Evolutionary conservation across 1,140 invertebrate genomes (phyloP).

Genomic region (fruit fly (Drosophila melanogaster)): DNA sequence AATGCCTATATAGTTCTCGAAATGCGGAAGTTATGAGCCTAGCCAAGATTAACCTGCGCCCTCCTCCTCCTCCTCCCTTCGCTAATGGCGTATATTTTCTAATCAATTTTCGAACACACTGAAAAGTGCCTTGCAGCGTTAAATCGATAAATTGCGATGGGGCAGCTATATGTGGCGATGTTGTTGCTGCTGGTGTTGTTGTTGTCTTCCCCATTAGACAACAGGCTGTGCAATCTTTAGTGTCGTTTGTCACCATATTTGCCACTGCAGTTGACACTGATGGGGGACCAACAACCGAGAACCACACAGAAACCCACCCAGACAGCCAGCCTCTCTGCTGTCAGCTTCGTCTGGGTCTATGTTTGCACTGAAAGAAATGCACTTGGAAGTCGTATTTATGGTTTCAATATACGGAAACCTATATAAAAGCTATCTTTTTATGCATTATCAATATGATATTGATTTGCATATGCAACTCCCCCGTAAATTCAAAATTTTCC

Average conservation of each 20-base stretch:
- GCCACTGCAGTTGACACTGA: slow-evolving; percentile 50
- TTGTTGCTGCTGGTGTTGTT: background rate
- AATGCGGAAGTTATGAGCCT: slow-evolving; percentile 54
- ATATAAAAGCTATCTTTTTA: too few species aligned
- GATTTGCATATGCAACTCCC: too few species aligned
- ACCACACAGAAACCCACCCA: slow-evolving; percentile 25
- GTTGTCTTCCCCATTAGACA: slow-evolving; percentile 28
- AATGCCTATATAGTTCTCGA: slow-evolving; percentile 42
- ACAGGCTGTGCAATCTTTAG: slow-evolving; percentile 44
- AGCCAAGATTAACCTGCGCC: slow-evolving; percentile 29
- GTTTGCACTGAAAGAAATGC: slow-evolving; percentile 11
- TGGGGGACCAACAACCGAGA: slow-evolving; percentile 19
- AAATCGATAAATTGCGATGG: slow-evolving; percentile 22
- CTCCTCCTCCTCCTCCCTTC: slow-evolving; percentile 6
- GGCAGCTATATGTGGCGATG: too few species aligned
- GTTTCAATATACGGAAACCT: background rate
- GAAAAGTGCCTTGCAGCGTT: slow-evolving; percentile 13
- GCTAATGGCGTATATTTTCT: slow-evolving; percentile 30
- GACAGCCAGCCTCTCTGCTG: slow-evolving; percentile 36
- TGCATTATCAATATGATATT: too few species aligned
- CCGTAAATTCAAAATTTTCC: background rate
- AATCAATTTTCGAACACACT: slow-evolving; percentile 37
- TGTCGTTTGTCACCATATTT: slow-evolving; percentile 60
- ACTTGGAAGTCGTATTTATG: background rate
- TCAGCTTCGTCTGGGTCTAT: slow-evolving; percentile 14